Percentiles rank a stretch among this genome's conserved stretches.
Conservation (phyloP, 1,140 invertebrate species). For the Myzus persicae region DNA sequence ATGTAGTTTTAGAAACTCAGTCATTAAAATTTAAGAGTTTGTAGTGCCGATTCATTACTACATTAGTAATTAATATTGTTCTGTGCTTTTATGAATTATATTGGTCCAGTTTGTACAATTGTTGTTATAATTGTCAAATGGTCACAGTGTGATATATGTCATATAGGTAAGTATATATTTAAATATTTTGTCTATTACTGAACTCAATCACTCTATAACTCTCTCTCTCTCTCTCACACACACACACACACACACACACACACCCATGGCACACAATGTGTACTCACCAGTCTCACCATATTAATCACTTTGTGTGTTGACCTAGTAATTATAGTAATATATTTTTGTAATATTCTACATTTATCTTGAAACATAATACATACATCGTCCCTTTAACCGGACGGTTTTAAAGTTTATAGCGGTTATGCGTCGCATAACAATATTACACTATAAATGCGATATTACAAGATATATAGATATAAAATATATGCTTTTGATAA, state of each 20-base stretch:
- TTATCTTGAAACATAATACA: too few relatives aligned
- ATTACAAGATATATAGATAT: neutral
- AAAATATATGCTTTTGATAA: neutral
- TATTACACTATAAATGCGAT: neutral
- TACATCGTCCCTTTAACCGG: too few relatives aligned
- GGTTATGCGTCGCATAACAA: neutral
- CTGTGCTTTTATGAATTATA: too few relatives aligned
- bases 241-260: neutral
- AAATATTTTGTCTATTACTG: neutral
- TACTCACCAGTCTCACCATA: too few relatives aligned
- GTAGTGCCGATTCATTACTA: neutral
- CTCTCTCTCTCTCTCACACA: neutral
- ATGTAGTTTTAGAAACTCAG: neutral
- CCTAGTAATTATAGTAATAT: neutral
- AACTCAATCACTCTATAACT: neutral
- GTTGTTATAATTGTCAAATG: too few relatives aligned
- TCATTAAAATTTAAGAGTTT: neutral
- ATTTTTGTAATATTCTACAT: neutral
- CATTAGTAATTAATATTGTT: too few relatives aligned
- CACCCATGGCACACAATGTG: neutral
- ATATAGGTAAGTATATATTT: too few relatives aligned
- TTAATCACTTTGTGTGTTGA: too few relatives aligned
- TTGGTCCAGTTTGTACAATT: too few relatives aligned
- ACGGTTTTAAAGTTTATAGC: neutral
- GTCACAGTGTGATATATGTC: too few relatives aligned